Conservation (phyloP, 2,113 vertebrate species). For the Nothoprocta pentlandii region DNA sequence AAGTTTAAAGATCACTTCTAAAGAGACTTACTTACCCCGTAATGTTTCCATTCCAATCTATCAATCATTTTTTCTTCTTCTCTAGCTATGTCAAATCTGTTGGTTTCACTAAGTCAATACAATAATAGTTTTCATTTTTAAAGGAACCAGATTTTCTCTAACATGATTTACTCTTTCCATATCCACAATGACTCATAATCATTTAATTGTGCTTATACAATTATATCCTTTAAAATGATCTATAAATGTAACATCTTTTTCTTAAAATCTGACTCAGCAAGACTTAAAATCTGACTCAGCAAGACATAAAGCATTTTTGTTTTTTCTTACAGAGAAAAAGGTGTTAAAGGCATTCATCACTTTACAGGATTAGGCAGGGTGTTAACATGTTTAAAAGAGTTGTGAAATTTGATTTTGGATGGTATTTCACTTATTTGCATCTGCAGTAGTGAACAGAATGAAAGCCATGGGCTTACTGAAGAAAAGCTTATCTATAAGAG, state of each 20-base stretch:
- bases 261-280: not conserved
- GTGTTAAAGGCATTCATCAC: not conserved
- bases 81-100: not conserved
- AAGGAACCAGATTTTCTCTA: conserved; percentile 49
- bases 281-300: not conserved
- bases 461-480: not conserved
- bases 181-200: conserved; percentile 46
- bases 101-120: conserved; percentile 34
- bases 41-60: not conserved
- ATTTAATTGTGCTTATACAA: conserved; percentile 44
- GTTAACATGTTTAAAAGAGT: not conserved
- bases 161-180: conserved; percentile 50
- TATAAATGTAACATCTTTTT: conserved; percentile 16
- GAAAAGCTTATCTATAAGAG: not conserved
- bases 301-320: not conserved
- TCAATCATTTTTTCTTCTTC: conserved; percentile 14
- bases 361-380: not conserved
- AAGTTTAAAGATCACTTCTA: not conserved
- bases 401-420: not conserved
- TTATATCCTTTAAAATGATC: conserved; percentile 19
- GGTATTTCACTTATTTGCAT: not conserved
- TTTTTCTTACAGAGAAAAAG: not conserved
- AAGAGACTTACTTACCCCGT: not conserved
- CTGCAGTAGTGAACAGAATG: not conserved
- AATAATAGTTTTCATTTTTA: conserved; percentile 32